Percentiles rank a stretch among this genome's conserved stretches.
Evolutionary conservation across 2,888 invertebrate species (phyloP).

Genomic region (Tipula unca): DNA sequence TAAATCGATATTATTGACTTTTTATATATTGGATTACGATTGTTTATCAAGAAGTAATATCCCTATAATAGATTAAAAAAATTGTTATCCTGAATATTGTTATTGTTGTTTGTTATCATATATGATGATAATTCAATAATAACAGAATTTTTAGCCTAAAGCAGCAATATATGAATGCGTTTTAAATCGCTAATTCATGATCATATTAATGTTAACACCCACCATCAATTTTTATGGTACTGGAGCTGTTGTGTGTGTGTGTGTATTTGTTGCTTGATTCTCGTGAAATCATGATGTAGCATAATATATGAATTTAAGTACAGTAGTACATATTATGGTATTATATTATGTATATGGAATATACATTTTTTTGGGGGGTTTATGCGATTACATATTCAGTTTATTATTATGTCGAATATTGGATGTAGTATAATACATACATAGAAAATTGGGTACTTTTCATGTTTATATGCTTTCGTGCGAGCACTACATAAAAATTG

Average conservation of each 20-base stretch:
- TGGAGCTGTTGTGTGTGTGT: not conserved
- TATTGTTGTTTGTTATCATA: too few species aligned
- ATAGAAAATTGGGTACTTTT: not conserved
- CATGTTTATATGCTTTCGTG: not conserved
- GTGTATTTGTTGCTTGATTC: not conserved
- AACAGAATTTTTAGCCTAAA: not conserved
- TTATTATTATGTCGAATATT: not conserved
- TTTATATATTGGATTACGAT: too few species aligned
- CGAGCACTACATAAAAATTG: not conserved
- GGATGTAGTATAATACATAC: not conserved
- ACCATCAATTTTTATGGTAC: not conserved
- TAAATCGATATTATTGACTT: too few species aligned
- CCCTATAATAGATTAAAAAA: too few species aligned
- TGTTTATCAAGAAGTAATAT: too few species aligned
- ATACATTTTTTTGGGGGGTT: not conserved
- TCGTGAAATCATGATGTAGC: not conserved
- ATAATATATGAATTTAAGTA: not conserved
- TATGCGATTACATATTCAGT: not conserved
- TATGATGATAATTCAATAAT: too few species aligned
- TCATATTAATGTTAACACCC: not conserved
- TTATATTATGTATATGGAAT: not conserved
- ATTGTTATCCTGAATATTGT: too few species aligned
- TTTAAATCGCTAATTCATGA: not conserved
- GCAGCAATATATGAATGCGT: not conserved
- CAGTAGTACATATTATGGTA: not conserved